Evolutionary conservation across 2,797 vertebrate genomes (phyloP).

Genomic region (Mastacembelus armatus): DNA sequence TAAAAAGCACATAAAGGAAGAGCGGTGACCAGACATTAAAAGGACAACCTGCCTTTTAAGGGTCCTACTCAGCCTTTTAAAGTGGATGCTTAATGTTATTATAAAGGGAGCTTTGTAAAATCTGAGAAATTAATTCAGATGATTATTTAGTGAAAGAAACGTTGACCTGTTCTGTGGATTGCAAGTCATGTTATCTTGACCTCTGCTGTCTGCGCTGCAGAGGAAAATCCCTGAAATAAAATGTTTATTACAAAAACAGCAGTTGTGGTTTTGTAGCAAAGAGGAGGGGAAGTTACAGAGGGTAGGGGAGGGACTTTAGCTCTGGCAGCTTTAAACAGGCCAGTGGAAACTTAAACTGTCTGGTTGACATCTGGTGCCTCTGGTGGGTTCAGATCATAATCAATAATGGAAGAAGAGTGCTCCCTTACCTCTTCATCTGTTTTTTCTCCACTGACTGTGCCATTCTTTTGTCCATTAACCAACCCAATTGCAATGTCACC

Average conservation of each 20-base stretch:
- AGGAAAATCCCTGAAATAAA: too few species aligned
- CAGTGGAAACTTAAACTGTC: conserved; percentile 76
- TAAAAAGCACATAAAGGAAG: background rate
- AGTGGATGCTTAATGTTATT: too few species aligned
- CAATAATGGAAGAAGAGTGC: conserved; percentile 81
- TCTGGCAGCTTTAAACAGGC: conserved; percentile 78
- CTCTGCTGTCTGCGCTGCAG: too few species aligned
- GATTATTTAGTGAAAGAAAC: too few species aligned
- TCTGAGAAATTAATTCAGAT: too few species aligned
- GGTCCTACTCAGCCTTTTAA: too few species aligned
- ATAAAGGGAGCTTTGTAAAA: too few species aligned
- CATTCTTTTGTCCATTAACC: conserved; percentile 1
- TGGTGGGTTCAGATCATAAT: conserved; percentile 78
- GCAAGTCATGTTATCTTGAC: too few species aligned
- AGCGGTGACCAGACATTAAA: background rate
- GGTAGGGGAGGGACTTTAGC: conserved; percentile 50
- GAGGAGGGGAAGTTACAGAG: background rate
- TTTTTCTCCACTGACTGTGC: conserved; percentile 4
- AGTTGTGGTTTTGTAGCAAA: background rate
- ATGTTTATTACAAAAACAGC: background rate
- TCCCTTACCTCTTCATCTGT: conserved; percentile 65
- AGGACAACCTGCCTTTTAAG: too few species aligned
- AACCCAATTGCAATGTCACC: background rate
- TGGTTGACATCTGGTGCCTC: conserved; percentile 79
- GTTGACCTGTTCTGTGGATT: too few species aligned